These are phyloP conservation scores for Philopotamus ludificatus DNA, from an alignment of 1,140 invertebrate species.

Conservation along the genomic window DNA sequence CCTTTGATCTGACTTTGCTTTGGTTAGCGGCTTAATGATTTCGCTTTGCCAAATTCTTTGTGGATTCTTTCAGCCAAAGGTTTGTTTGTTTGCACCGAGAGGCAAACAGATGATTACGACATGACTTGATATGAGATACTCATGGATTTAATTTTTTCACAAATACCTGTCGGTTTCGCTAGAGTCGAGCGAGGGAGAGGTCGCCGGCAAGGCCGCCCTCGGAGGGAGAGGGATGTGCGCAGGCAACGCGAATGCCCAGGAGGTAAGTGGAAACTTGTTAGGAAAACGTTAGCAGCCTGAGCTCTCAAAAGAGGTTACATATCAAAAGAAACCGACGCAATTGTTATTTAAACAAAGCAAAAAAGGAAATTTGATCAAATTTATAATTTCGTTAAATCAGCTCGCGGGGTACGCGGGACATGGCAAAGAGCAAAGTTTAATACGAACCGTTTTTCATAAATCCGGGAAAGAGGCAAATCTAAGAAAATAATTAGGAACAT, in stretches of 20 bases:
- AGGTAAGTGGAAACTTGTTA: constrained; percentile 31
- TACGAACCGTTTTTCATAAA: no score
- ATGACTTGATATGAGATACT: constrained; percentile 34
- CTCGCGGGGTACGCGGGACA: no score
- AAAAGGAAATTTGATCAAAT: constrained; percentile 12
- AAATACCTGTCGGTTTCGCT: constrained; percentile 30
- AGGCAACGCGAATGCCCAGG: constrained; percentile 20
- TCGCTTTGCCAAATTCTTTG: constrained; percentile 39
- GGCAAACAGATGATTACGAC: constrained; percentile 37
- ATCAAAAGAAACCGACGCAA: constrained; percentile 33
- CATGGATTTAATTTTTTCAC: constrained; percentile 39
- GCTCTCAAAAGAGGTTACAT: constrained; percentile 28
- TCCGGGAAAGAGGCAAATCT: no score
- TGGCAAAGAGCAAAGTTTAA: no score
- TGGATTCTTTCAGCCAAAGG: constrained; percentile 38
- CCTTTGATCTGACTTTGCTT: constrained; percentile 37
- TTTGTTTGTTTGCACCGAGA: constrained; percentile 35
- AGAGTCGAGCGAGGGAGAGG: constrained; percentile 10
- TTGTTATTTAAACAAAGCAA: constrained; percentile 17
- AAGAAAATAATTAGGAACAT: no score
- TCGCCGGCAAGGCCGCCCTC: neutral
- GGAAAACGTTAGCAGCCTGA: constrained; percentile 16
- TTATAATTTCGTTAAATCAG: neutral
- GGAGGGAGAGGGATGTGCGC: constrained; percentile 8
- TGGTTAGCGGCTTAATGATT: constrained; percentile 36